Evolutionary conservation across 2,113 vertebrate genomes (phyloP), one percentile per base, ranked within the genome.

Genomic region (Syrmaticus mikado): DNA sequence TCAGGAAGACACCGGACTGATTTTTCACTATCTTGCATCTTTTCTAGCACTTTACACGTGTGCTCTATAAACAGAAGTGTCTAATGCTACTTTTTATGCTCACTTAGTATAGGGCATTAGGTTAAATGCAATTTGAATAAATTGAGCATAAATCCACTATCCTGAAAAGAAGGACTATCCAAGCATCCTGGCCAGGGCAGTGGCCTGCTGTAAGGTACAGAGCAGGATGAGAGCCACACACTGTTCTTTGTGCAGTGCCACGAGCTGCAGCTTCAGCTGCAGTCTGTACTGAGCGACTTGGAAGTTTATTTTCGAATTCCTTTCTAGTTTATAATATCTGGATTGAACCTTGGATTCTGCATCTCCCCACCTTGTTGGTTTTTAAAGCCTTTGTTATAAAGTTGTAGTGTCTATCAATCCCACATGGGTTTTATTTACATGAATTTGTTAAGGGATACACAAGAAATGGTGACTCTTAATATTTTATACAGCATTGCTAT

Each of bases 1-100:
- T 93, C 72, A 86, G 91, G 85, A 95, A 93, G 91, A 90, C 91
- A 90, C 61, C 1, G 24, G 85, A 58, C 91, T 93, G 90, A 94
- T 96, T 96, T 91, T 91, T 96, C 80, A 92, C 89, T 93, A 83
- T 87, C 90, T 94, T 94, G 91, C 75, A 85, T 91, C 72, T 95
- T 93, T 89, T 92, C 61, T 83, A 94, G 91, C 65, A 85, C 82
- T 93, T 83, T 46, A 58, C 48, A 86, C 65, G 61, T 65, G 79
- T 85, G 89, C 76, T 75, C 73, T 81, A 87, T 61, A 76, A 89
- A 85, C 80, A 55, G 76, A 85, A 93, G 48, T 81, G 76, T 88
- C 65, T 83, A 86, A 83, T 71, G 78, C 60, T 66, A 38, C 58
- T 61, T 52, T 92, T 92, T 75, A 52, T 36, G n/a, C 52, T 82